Conservation (phyloP, 2,113 vertebrate genomes). For the Tetraodon nigroviridis region DNA sequence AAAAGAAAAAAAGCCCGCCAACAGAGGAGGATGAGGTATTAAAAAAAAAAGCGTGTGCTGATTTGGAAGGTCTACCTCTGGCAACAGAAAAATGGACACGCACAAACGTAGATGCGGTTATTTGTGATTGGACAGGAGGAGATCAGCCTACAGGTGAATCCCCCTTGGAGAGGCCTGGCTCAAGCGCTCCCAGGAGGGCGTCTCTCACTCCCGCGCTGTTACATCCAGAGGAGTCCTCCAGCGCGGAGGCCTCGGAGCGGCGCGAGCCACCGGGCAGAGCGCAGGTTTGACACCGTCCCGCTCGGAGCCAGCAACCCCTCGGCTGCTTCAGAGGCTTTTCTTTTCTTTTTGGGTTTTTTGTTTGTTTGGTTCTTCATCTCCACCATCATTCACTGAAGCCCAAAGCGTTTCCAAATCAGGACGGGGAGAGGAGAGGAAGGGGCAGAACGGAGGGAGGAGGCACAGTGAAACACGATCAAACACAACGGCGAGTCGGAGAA, state of each 20-base stretch:
- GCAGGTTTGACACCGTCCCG: slow-evolving; percentile 23
- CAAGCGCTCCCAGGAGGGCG: slow-evolving; percentile 44
- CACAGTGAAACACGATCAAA: slow-evolving; percentile 35
- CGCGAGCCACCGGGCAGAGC: slow-evolving; percentile 10
- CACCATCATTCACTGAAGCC: slow-evolving; percentile 63
- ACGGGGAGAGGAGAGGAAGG: slow-evolving; percentile 36
- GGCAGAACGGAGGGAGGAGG: slow-evolving; percentile 58
- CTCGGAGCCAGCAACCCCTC: slow-evolving; percentile 7
- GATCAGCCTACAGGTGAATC: too few relatives aligned
- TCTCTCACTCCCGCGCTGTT: slow-evolving; percentile 13
- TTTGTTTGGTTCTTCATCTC: slow-evolving; percentile 18
- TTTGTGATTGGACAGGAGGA: too few relatives aligned
- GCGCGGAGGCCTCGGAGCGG: background rate
- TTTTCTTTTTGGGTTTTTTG: background rate
- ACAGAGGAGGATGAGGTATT: slow-evolving; percentile 59
- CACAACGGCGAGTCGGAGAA: slow-evolving; percentile 36
- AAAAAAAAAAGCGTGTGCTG: slow-evolving; percentile 62
- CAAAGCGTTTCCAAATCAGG: slow-evolving; percentile 73
- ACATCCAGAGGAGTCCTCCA: background rate
- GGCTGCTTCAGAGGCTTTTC: slow-evolving; percentile 2
- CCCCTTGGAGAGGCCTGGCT: background rate
- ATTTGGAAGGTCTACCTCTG: slow-evolving; percentile 68
- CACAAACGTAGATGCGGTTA: background rate
- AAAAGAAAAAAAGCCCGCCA: slow-evolving; percentile 31
- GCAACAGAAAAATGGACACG: slow-evolving; percentile 32